Percentiles rank a stretch among this genome's conserved stretches.
phyloP scores from a whole-genome alignment of 2,888 invertebrate species.

The Philereme vetulata region DNA sequence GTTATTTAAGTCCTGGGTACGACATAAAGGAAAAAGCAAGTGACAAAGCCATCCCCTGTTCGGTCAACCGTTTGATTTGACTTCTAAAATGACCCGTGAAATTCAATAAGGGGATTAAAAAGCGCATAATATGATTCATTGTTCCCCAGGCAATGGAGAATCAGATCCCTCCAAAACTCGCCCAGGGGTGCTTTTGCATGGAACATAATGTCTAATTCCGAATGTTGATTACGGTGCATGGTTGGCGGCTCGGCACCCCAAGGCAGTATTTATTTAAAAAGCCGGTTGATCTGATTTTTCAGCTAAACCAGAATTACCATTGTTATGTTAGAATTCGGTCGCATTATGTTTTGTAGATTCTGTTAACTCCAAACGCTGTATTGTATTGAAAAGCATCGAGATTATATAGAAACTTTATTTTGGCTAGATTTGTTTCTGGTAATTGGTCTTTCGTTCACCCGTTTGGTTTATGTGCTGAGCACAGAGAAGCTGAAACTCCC shows the following conservation, averaged over 20 bases:
- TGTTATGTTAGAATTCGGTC: no score
- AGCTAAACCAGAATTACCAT: no score
- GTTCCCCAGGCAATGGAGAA: conserved; percentile 39
- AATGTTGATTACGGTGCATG: conserved; percentile 54
- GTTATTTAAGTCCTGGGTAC: no score
- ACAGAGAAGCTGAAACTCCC: no score
- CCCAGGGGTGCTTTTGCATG: conserved; percentile 52
- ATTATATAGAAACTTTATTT: no score
- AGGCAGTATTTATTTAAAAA: background rate
- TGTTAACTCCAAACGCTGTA: no score
- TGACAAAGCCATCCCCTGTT: background rate
- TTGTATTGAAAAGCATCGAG: no score
- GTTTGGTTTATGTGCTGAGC: no score
- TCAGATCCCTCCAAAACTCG: conserved; percentile 48
- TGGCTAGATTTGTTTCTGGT: no score
- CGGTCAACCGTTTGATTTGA: conserved; percentile 23
- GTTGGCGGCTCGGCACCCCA: conserved; percentile 27
- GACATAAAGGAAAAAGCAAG: background rate
- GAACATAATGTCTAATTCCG: conserved; percentile 61
- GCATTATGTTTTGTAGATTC: no score
- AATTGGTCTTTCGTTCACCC: no score
- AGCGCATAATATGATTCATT: conserved; percentile 35
- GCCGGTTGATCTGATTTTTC: background rate
- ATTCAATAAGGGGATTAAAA: conserved; percentile 26
- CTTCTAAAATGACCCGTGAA: conserved; percentile 27